Conservation (phyloP, 2,888 invertebrate species). For the Linhomoeus sp. region DNA sequence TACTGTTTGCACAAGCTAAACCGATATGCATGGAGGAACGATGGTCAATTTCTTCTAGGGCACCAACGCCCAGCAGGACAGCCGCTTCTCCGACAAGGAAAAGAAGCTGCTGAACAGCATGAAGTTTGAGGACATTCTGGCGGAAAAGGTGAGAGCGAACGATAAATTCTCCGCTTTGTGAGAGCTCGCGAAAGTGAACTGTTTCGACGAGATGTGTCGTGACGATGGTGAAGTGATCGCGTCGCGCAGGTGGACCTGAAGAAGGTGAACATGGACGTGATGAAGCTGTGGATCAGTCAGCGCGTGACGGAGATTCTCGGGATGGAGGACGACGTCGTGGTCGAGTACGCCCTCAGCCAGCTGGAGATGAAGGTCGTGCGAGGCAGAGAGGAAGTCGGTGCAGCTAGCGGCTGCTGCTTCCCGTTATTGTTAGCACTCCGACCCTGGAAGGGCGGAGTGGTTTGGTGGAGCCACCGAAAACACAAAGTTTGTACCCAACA, state of each 20-base stretch:
- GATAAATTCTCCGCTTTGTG: no score
- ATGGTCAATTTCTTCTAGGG: slow-evolving; percentile 44
- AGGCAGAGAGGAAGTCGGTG: slow-evolving; percentile 31
- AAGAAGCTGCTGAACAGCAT: slow-evolving; percentile 95
- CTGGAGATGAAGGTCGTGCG: slow-evolving; percentile 58
- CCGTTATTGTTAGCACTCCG: not conserved
- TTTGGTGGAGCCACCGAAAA: no score
- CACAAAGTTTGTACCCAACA: no score
- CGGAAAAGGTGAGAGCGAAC: slow-evolving; percentile 52
- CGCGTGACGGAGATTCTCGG: slow-evolving; percentile 85
- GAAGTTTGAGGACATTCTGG: slow-evolving; percentile 85
- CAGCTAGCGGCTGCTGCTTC: not conserved
- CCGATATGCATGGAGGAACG: not conserved
- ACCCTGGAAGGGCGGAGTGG: not conserved
- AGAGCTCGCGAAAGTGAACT: no score
- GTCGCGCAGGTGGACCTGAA: slow-evolving; percentile 69
- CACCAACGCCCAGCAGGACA: slow-evolving; percentile 94
- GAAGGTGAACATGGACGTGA: slow-evolving; percentile 85
- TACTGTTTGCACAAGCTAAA: not conserved
- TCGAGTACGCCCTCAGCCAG: slow-evolving; percentile 96
- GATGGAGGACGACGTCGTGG: slow-evolving; percentile 95
- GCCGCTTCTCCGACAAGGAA: slow-evolving; percentile 96
- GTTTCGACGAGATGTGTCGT: no score
- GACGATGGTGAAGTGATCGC: no score
- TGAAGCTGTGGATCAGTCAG: slow-evolving; percentile 96